Conservation (phyloP, 2,113 vertebrate genomes). For the Mandrillus leucophaeus region DNA sequence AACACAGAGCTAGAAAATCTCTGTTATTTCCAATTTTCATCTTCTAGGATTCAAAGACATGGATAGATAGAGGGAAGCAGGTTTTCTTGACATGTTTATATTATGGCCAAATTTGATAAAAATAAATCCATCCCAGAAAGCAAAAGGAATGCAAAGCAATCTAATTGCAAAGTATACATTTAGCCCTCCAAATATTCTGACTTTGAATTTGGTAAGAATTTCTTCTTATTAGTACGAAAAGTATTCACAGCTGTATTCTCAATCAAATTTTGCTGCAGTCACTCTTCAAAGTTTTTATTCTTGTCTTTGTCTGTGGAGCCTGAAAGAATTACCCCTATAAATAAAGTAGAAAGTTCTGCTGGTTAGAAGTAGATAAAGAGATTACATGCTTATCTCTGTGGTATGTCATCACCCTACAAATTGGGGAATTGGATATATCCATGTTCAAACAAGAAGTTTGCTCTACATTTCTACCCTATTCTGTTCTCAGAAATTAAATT, state of each 20-base stretch:
- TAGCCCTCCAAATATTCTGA: neutral
- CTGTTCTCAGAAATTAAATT: conserved; percentile 35
- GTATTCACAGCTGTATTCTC: neutral
- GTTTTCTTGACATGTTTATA: neutral
- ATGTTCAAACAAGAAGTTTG: neutral
- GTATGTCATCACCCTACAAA: neutral
- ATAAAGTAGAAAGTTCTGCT: conserved; percentile 23
- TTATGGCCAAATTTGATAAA: neutral
- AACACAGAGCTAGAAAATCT: neutral
- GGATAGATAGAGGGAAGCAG: neutral
- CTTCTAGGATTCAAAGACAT: neutral
- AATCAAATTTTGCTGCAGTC: neutral
- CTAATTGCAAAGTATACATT: neutral
- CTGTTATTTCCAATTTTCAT: neutral
- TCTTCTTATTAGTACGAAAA: neutral
- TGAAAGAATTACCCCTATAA: conserved; percentile 15
- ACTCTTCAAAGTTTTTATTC: neutral
- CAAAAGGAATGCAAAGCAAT: neutral
- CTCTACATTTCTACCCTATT: neutral
- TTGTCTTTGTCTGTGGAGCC: neutral
- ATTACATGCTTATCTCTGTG: conserved; percentile 8
- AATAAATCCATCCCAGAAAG: neutral
- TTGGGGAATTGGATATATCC: neutral
- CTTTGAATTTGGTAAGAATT: neutral
- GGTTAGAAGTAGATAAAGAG: conserved; percentile 42